Conservation (phyloP, 2,113 vertebrate genomes). For the Rhipidura dahli region DNA sequence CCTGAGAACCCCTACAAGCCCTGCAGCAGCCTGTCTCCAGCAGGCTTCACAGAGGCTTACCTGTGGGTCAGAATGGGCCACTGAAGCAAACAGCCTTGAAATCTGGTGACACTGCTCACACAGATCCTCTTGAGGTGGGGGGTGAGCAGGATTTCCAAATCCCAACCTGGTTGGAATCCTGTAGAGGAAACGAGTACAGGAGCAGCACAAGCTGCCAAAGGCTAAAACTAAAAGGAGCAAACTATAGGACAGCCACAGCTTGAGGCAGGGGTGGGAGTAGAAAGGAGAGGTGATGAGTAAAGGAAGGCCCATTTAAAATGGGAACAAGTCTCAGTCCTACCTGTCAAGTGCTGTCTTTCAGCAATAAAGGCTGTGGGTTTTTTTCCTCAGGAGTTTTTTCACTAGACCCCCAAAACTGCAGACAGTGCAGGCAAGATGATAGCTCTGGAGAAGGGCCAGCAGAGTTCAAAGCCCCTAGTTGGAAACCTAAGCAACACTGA, state of each 20-base stretch:
- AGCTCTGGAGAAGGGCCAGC: slow-evolving; percentile 44
- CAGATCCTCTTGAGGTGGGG: neutral
- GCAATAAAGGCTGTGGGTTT: neutral
- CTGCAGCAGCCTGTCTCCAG: neutral
- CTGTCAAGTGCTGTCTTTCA: neutral
- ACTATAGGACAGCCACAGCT: neutral
- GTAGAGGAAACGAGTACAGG: neutral
- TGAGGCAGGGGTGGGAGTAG: neutral
- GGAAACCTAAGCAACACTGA: slow-evolving; percentile 22
- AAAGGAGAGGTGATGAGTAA: neutral
- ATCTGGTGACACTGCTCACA: neutral
- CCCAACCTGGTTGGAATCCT: neutral
- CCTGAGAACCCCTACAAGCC: neutral
- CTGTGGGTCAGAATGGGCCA: neutral
- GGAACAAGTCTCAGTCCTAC: neutral
- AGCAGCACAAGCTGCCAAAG: neutral
- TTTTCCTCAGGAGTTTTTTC: neutral
- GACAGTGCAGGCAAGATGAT: neutral
- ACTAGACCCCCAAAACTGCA: neutral
- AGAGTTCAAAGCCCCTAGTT: neutral
- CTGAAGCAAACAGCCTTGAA: neutral
- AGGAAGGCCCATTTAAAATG: neutral
- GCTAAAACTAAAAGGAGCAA: neutral
- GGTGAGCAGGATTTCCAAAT: neutral
- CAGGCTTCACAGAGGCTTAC: neutral